A percentile compares a stretch with the other conserved stretches of the same genome.
These are phyloP conservation scores for Bryconaethiops microstoma DNA, from an alignment of 2,797 vertebrate species.

Conservation along the genomic window DNA sequence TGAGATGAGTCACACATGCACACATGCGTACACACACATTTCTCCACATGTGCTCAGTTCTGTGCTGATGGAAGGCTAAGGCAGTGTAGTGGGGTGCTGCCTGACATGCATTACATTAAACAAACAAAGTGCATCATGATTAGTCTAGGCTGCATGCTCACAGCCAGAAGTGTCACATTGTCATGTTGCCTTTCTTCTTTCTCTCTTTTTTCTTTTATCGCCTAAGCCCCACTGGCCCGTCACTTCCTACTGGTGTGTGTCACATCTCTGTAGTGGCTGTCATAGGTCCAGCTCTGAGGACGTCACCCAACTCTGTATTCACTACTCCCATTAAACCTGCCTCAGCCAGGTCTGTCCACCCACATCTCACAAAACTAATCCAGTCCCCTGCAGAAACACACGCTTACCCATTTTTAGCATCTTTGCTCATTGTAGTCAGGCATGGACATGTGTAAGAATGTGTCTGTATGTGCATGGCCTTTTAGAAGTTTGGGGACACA, in stretches of 20 bases:
- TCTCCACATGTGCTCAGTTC: conserved; percentile 11
- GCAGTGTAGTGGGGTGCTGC: conserved; percentile 13
- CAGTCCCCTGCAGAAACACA: conserved; percentile 2
- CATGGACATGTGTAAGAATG: neutral
- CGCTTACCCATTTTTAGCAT: neutral
- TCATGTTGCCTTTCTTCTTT: conserved; percentile 36
- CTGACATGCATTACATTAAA: conserved; percentile 43
- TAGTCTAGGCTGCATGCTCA: conserved; percentile 38
- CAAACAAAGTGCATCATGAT: conserved; percentile 51
- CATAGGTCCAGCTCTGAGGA: conserved; percentile 29
- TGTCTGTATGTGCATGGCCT: neutral
- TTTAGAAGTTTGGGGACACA: no score
- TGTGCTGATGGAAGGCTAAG: neutral
- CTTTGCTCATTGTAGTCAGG: neutral
- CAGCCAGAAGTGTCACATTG: conserved; percentile 46
- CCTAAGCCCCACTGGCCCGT: conserved; percentile 27
- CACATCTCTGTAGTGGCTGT: conserved; percentile 49
- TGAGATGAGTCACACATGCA: neutral
- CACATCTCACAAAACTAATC: conserved; percentile 18
- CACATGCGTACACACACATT: conserved; percentile 23
- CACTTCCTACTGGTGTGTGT: conserved; percentile 33
- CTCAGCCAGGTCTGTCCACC: conserved; percentile 35
- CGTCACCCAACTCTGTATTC: conserved; percentile 18
- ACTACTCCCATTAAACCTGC: conserved; percentile 41
- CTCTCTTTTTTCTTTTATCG: conserved; percentile 29